Conservation (phyloP, 2,888 invertebrate species). For the Stomorhina lunata region DNA sequence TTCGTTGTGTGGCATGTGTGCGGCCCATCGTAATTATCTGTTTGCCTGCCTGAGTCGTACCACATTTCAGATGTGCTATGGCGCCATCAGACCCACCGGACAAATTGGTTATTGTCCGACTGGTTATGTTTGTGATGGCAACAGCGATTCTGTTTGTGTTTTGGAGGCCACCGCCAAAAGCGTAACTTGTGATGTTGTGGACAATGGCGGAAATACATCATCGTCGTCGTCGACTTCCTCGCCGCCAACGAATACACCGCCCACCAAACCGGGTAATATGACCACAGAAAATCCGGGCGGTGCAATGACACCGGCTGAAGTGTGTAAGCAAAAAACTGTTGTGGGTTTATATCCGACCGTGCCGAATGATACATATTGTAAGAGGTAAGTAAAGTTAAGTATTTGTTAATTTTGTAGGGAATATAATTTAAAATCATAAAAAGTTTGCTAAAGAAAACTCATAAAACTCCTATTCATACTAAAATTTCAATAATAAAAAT, state of each 20-base stretch:
- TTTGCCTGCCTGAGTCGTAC: constrained; percentile 75
- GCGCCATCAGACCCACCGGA: constrained; percentile 72
- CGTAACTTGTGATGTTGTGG: constrained; percentile 73
- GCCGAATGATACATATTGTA: constrained; percentile 73
- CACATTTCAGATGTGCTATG: constrained; percentile 76
- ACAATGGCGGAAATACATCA: constrained; percentile 53
- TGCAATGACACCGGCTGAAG: constrained; percentile 67
- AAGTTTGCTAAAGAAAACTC: too few species aligned
- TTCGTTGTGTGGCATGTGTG: constrained; percentile 74
- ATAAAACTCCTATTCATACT: too few species aligned
- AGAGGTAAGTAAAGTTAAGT: constrained; percentile 68
- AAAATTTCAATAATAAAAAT: too few species aligned
- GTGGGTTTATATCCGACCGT: constrained; percentile 72
- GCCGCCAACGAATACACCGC: constrained; percentile 9
- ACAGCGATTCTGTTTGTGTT: constrained; percentile 72
- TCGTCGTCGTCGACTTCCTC: not conserved
- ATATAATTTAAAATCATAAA: not conserved
- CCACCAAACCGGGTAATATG: not conserved
- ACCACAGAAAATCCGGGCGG: constrained; percentile 12
- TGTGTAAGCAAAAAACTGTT: constrained; percentile 67
- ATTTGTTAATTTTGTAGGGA: not conserved
- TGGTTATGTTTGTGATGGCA: constrained; percentile 73
- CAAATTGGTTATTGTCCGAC: constrained; percentile 72
- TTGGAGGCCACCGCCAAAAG: constrained; percentile 13
- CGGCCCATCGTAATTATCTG: constrained; percentile 73